Evolutionary conservation across 2,797 vertebrate species (phyloP).

Genomic region (Mycteria americana): DNA sequence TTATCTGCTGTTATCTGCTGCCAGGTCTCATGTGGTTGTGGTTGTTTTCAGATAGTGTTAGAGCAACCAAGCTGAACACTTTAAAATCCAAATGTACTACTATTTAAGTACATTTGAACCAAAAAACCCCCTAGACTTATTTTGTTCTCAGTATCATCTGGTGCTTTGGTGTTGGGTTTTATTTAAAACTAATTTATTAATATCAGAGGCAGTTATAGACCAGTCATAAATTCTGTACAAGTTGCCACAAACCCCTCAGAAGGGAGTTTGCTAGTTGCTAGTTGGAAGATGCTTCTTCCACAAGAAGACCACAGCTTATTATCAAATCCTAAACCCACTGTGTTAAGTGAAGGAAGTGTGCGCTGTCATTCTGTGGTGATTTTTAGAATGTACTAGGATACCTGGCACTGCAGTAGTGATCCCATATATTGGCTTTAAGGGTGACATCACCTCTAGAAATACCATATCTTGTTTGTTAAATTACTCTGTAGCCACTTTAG

Average conservation of each 20-base stretch:
- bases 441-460: background rate
- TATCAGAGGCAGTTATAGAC: background rate
- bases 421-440: background rate
- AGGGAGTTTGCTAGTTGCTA: background rate
- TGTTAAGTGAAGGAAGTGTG: background rate
- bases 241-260: background rate
- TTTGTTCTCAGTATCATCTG: background rate
- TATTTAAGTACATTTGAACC: background rate
- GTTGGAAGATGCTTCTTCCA: background rate
- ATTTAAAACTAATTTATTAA: background rate
- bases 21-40: background rate
- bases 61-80: background rate
- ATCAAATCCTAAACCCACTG: background rate
- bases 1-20: background rate
- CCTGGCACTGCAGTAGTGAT: background rate
- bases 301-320: background rate
- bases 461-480: background rate
- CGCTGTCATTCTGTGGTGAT: background rate
- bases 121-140: background rate
- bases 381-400: background rate
- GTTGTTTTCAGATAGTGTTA: background rate
- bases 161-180: background rate
- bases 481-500: background rate
- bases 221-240: background rate
- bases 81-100: background rate